Evolutionary conservation across 2,888 invertebrate species (phyloP).

Genomic region (Villa cingulata): DNA sequence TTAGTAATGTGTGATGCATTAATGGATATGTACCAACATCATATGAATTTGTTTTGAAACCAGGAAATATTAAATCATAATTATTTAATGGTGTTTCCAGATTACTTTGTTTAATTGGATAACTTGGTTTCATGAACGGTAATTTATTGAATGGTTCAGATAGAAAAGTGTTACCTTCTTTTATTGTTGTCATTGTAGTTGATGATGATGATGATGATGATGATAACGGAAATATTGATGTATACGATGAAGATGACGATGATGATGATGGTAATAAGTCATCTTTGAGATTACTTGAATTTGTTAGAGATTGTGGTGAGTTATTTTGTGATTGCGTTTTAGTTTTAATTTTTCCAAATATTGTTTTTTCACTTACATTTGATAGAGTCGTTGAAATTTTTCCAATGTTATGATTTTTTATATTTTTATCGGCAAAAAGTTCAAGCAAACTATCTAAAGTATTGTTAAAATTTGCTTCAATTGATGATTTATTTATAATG

Average conservation of each 20-base stretch:
- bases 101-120: constrained; percentile 25
- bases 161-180: constrained; percentile 21
- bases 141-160: constrained; percentile 32
- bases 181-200: constrained; percentile 2
- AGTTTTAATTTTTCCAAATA: too few relatives aligned
- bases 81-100: constrained; percentile 18
- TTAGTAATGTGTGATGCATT: constrained; percentile 11
- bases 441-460: not conserved
- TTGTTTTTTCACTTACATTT: too few relatives aligned
- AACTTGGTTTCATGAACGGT: constrained; percentile 32
- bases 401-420: too few relatives aligned
- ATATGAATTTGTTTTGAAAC: constrained; percentile 1
- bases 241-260: not conserved
- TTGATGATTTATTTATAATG: too few relatives aligned
- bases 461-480: not conserved
- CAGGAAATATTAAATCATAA: constrained; percentile 11
- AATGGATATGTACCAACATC: constrained; percentile 11
- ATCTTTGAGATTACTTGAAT: constrained; percentile 11
- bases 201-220: not conserved
- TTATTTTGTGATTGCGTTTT: not conserved
- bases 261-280: constrained; percentile 3
- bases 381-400: not conserved
- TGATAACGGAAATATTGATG: too few relatives aligned
- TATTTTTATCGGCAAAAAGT: not conserved
- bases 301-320: constrained; percentile 23